phyloP scores from a whole-genome alignment of 2,797 vertebrate genomes.

The Pogonophryne albipinna region DNA sequence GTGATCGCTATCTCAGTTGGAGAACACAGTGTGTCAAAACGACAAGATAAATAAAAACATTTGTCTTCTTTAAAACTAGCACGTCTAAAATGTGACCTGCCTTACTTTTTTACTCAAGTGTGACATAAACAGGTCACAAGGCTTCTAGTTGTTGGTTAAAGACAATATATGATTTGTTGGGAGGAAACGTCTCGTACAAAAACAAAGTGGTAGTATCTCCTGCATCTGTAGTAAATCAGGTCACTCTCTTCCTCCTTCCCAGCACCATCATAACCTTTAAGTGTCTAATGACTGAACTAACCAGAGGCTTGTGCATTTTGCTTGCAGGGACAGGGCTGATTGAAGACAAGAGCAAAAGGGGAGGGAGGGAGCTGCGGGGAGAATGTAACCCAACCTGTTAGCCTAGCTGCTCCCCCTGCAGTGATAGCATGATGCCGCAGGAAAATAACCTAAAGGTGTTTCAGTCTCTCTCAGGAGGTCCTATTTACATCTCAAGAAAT shows the following conservation, averaged over 20 bases:
- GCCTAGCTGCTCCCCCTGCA: slow-evolving; percentile 64
- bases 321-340: slow-evolving; percentile 76
- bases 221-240: slow-evolving; percentile 61
- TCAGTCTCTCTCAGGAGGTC: slow-evolving; percentile 27
- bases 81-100: not conserved
- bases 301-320: slow-evolving; percentile 54
- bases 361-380: slow-evolving; percentile 64
- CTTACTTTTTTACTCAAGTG: not conserved
- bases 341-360: slow-evolving; percentile 68
- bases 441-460: slow-evolving; percentile 57
- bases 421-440: slow-evolving; percentile 45
- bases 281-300: slow-evolving; percentile 68
- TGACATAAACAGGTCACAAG: not conserved
- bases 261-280: slow-evolving; percentile 41
- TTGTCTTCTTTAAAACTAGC: not conserved
- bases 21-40: not conserved
- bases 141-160: not conserved
- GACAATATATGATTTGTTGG: slow-evolving; percentile 8
- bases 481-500: slow-evolving; percentile 17
- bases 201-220: slow-evolving; percentile 1
- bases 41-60: not conserved
- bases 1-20: not conserved
- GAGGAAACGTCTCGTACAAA: not conserved
- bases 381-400: slow-evolving; percentile 85
- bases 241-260: slow-evolving; percentile 34